Base-by-base conservation (phyloP, 2,888 invertebrate genomes). In the Acrocyrtus sp. region DNA sequence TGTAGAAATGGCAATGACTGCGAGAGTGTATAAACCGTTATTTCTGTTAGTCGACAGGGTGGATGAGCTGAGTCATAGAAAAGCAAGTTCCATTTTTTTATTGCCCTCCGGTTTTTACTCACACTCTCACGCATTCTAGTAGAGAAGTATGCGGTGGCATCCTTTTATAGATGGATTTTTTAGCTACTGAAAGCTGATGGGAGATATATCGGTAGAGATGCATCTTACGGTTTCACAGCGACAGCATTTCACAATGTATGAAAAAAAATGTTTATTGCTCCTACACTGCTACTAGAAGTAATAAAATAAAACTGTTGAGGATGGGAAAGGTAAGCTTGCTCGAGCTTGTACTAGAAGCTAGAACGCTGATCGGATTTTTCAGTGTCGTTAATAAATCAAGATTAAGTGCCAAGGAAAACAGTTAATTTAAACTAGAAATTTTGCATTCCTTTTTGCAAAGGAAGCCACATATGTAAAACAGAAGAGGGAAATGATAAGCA, bases 351-450 rank as follows among this genome's bases (percentile, higher is more conserved):
- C n/a, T n/a, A n/a, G n/a, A n/a, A n/a, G n/a, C n/a, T n/a, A n/a
- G n/a, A n/a, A n/a, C n/a, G n/a, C n/a, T n/a, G n/a, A n/a, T n/a
- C n/a, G n/a, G 48, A 56, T 63, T 63, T 54, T 63, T 72, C 34
- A 50, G 58, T 72, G 63, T 63, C 72, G 47, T 51, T 58, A 50
- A 51, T 66, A 66, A 65, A 66, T 70, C 70, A 72, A 65, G 72
- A 66, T 72, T 26, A 63, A 53, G 43, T 50, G 58, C n/a, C n/a
- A n/a, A n/a, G 58, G 57, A 58, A 58, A 57, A 72, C 72, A 60
- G 72, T 72, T 72, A 72, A 53, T 63, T 58, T 72, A 63, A 72
- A 65, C 72, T 58, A 65, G 72, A 72, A 72, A 51, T 63, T 63
- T 58, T 47, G 47, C 72, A 72, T 72, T 72, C 72, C 45, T 72